Evolutionary conservation across 1,140 invertebrate genomes (phyloP).

Genomic region (Rhagoletis pomonella): DNA sequence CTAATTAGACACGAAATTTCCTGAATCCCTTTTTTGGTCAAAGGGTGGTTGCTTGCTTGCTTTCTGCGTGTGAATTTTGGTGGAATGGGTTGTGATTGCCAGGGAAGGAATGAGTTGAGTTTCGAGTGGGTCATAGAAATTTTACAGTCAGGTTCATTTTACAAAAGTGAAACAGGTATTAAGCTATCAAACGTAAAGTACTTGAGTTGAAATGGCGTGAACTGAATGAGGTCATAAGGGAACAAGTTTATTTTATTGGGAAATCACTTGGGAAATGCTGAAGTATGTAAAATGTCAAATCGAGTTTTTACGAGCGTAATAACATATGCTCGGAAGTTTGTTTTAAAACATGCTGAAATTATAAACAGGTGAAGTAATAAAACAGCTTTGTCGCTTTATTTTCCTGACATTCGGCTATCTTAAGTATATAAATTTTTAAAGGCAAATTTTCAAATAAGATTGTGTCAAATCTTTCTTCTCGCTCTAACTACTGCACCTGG

Average conservation of each 20-base stretch:
- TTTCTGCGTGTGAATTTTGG: neutral
- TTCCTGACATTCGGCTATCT: too few relatives aligned
- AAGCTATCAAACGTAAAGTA: neutral
- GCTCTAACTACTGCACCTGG: too few relatives aligned
- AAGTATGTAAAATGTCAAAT: too few relatives aligned
- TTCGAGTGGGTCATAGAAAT: neutral
- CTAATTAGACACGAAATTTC: slow-evolving; percentile 49
- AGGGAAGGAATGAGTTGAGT: neutral
- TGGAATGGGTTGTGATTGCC: neutral
- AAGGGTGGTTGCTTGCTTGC: neutral
- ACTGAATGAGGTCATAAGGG: neutral
- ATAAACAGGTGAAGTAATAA: too few relatives aligned
- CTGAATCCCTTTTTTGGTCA: neutral
- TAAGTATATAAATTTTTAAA: too few relatives aligned
- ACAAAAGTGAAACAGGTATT: neutral
- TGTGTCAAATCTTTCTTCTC: too few relatives aligned
- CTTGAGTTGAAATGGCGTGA: neutral
- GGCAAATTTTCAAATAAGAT: too few relatives aligned
- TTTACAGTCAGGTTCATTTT: neutral
- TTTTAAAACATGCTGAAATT: too few relatives aligned
- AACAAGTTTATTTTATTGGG: neutral
- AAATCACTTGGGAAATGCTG: neutral
- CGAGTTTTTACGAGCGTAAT: too few relatives aligned
- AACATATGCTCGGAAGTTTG: too few relatives aligned
- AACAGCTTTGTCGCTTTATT: too few relatives aligned